Evolutionary conservation across 2,888 invertebrate species (phyloP).

Genomic region (Hoplodrina ambigua): DNA sequence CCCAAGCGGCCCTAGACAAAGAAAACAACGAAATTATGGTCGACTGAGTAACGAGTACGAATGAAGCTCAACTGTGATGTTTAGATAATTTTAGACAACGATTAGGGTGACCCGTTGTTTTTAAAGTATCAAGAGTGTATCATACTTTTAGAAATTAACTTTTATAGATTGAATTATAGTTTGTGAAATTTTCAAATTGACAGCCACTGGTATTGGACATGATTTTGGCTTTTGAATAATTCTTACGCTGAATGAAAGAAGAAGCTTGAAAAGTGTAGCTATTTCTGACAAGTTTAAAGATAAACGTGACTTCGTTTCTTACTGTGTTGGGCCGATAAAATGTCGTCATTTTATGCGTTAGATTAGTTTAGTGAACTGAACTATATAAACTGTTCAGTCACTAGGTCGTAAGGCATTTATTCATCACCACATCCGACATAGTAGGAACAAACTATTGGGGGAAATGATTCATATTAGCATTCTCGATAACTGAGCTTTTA

Average conservation of each 20-base stretch:
- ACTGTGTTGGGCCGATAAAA: slow-evolving; percentile 10
- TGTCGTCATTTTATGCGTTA: slow-evolving; percentile 18
- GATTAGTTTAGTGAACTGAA: slow-evolving; percentile 18
- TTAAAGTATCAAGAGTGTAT: slow-evolving; percentile 60
- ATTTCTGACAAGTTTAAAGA: slow-evolving; percentile 10
- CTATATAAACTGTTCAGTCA: slow-evolving; percentile 19
- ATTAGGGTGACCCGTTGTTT: slow-evolving; percentile 67
- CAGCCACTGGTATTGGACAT: slow-evolving; percentile 9
- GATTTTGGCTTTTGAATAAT: slow-evolving; percentile 12
- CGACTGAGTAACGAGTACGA: slow-evolving; percentile 72
- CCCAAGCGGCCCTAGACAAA: slow-evolving; percentile 79
- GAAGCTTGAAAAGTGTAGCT: background rate
- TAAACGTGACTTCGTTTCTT: slow-evolving; percentile 5
- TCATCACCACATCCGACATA: slow-evolving; percentile 31
- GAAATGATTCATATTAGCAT: slow-evolving; percentile 15
- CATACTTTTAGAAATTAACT: slow-evolving; percentile 28
- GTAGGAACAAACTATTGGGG: slow-evolving; percentile 10
- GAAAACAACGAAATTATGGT: slow-evolving; percentile 76
- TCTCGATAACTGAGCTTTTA: slow-evolving; percentile 16
- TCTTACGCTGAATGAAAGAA: background rate
- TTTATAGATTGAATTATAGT: slow-evolving; percentile 15
- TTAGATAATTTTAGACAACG: slow-evolving; percentile 75
- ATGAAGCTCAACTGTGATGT: slow-evolving; percentile 81
- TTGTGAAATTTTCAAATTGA: slow-evolving; percentile 33
- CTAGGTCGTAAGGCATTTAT: slow-evolving; percentile 30